Percentiles rank a stretch among this genome's conserved stretches.
These are phyloP conservation scores for Hydrophis major DNA, from an alignment of 2,797 vertebrate genomes.

Conservation along the genomic window DNA sequence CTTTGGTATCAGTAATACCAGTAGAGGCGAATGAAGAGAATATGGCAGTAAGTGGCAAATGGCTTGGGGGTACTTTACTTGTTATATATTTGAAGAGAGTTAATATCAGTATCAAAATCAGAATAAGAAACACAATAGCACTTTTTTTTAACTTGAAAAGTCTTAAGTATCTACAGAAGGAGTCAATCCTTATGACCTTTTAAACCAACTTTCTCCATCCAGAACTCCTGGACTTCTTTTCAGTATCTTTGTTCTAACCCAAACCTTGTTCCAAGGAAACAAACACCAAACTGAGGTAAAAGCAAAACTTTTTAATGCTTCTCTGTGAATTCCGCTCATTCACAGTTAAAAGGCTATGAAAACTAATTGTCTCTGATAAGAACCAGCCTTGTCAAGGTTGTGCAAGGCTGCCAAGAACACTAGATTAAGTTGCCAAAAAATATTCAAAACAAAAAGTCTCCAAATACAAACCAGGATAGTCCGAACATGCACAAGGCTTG, in stretches of 20 bases:
- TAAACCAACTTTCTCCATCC: not conserved
- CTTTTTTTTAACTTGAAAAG: not conserved
- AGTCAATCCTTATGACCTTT: not conserved
- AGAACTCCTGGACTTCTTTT: not conserved
- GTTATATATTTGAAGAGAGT: not conserved
- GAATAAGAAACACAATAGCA: not conserved
- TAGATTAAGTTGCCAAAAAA: no score
- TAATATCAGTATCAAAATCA: not conserved
- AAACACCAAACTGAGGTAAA: no score
- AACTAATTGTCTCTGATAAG: no score
- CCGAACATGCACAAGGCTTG: no score
- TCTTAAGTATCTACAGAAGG: not conserved
- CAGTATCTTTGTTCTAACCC: not conserved
- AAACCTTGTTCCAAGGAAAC: no score
- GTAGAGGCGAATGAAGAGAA: conserved; percentile 27
- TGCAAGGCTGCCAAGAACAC: no score
- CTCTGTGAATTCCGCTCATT: no score
- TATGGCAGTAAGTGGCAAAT: conserved; percentile 62
- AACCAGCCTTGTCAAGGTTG: no score
- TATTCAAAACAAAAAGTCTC: no score
- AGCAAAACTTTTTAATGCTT: no score
- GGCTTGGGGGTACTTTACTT: not conserved
- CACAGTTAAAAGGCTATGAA: no score
- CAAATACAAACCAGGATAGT: no score
- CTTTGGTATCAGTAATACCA: conserved; percentile 67